These are phyloP conservation scores for Thumatha senex DNA, from an alignment of 2,888 invertebrate genomes.

Conservation along the genomic window DNA sequence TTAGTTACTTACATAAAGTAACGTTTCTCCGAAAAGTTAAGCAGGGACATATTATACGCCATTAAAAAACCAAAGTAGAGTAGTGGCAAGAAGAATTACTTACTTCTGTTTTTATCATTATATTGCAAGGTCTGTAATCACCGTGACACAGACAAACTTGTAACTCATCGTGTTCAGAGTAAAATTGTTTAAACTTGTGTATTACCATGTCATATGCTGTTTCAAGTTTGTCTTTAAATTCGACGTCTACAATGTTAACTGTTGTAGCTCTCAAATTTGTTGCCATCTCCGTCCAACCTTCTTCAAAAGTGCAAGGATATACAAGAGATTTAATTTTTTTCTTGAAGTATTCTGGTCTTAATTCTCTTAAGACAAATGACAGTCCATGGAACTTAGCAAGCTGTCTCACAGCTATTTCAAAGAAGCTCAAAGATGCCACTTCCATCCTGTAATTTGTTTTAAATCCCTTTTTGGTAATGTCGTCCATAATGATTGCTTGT, in stretches of 20 bases:
- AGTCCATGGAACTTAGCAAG: neutral
- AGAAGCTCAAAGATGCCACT: conserved; percentile 1
- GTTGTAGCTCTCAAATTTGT: neutral
- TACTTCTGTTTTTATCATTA: neutral
- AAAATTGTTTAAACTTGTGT: neutral
- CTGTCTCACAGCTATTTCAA: conserved; percentile 1
- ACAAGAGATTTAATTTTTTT: neutral
- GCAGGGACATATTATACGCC: too few relatives aligned
- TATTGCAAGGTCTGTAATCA: neutral
- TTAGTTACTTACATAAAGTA: too few relatives aligned
- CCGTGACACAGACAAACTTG: neutral
- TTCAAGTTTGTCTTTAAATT: neutral
- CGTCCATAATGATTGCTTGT: conserved; percentile 1
- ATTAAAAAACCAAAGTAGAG: too few relatives aligned
- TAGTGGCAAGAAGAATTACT: too few relatives aligned
- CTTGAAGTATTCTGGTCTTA: neutral
- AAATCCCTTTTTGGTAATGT: neutral
- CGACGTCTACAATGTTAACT: neutral
- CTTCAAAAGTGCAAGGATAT: neutral
- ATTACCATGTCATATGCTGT: neutral
- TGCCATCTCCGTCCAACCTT: neutral
- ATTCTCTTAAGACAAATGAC: neutral
- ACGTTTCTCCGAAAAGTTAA: too few relatives aligned
- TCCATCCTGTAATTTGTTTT: neutral
- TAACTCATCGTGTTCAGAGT: neutral